Conservation (phyloP, 2,113 vertebrate genomes). For the Muscicapa adusta region DNA sequence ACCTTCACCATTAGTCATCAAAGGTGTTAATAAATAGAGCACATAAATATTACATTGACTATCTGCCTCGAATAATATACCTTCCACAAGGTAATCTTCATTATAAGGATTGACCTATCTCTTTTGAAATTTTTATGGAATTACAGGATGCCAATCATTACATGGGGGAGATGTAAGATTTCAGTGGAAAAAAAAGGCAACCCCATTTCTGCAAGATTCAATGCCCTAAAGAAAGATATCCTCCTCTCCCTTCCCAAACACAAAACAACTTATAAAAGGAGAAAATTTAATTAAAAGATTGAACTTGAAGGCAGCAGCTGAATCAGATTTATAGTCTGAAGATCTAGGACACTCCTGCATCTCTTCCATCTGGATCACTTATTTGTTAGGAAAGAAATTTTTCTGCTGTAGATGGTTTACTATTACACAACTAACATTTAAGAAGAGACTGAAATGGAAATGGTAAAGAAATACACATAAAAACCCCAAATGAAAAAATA, state of each 20-base stretch:
- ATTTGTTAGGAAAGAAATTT: background rate
- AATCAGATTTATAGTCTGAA: background rate
- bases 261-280: background rate
- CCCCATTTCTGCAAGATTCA: background rate
- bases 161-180: background rate
- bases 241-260: background rate
- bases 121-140: background rate
- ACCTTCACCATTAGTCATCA: background rate
- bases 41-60: background rate
- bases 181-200: rapidly evolving
- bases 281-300: slow-evolving; percentile 5
- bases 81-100: background rate
- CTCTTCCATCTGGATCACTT: background rate
- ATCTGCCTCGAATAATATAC: background rate
- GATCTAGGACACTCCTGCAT: background rate
- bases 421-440: background rate
- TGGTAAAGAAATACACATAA: background rate
- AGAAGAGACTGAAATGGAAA: background rate
- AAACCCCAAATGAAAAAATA: background rate
- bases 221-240: background rate
- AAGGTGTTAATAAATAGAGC: background rate
- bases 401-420: background rate
- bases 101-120: background rate
- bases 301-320: slow-evolving; percentile 10
- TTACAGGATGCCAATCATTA: background rate